A percentile compares a stretch with the other conserved stretches of the same genome.
phyloP scores from a whole-genome alignment of 2,113 vertebrate genomes.

The Lampris incognitus region DNA sequence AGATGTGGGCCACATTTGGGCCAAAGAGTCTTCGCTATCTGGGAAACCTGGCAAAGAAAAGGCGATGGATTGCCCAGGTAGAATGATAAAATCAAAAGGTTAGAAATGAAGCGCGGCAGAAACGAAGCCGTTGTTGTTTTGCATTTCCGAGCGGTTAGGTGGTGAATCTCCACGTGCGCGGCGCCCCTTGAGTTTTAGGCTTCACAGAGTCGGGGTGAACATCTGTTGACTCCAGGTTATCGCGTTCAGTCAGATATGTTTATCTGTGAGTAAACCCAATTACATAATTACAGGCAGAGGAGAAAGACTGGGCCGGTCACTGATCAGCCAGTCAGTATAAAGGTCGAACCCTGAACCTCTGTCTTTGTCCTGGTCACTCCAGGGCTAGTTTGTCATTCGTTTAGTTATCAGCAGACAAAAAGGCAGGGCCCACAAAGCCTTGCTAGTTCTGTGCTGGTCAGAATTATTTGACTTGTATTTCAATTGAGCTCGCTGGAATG shows the following conservation, averaged over 20 bases:
- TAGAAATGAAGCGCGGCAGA: too few relatives aligned
- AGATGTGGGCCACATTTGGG: background rate
- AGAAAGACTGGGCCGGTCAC: constrained; percentile 39
- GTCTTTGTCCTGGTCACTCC: constrained; percentile 34
- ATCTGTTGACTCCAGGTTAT: constrained; percentile 12
- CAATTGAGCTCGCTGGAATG: constrained; percentile 5
- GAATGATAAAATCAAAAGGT: background rate
- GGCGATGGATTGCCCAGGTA: background rate
- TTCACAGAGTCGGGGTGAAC: background rate
- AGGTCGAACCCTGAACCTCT: constrained; percentile 55
- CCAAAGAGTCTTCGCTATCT: background rate
- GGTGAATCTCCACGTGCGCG: too few relatives aligned
- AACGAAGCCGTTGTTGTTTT: background rate
- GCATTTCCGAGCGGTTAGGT: background rate
- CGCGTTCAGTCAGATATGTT: background rate
- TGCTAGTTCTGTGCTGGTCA: background rate
- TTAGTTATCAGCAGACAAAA: constrained; percentile 42
- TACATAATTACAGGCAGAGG: background rate
- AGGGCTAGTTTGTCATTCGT: constrained; percentile 41
- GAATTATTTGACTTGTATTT: constrained; percentile 10
- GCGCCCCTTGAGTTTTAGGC: background rate
- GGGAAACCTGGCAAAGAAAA: background rate
- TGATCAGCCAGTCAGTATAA: constrained; percentile 67
- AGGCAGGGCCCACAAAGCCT: background rate
- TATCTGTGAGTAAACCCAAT: constrained; percentile 1